phyloP scores from a whole-genome alignment of 2,888 invertebrate genomes.

The Palloptera scutellata region DNA sequence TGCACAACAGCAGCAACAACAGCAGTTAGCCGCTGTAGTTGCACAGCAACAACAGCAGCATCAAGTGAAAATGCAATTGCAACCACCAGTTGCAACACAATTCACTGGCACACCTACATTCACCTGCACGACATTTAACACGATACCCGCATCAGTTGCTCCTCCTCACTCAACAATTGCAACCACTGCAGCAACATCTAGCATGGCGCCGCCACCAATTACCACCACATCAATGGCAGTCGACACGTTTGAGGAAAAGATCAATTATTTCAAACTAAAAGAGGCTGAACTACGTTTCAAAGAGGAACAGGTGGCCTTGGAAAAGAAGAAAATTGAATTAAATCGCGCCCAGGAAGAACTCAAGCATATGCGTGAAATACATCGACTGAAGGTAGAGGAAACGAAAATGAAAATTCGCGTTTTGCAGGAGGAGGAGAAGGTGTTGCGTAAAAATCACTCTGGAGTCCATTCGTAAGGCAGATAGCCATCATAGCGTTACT shows the following conservation, averaged over 20 bases:
- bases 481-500: background rate
- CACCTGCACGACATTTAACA: slow-evolving; percentile 52
- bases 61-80: slow-evolving; percentile 54
- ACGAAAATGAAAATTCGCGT: slow-evolving; percentile 60
- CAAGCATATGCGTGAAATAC: slow-evolving; percentile 58
- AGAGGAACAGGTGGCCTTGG: slow-evolving; percentile 58
- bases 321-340: slow-evolving; percentile 59
- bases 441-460: slow-evolving; percentile 47
- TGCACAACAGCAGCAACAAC: slow-evolving; percentile 39
- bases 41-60: slow-evolving; percentile 43
- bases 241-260: slow-evolving; percentile 54
- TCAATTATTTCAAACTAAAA: slow-evolving; percentile 59
- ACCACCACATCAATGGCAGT: slow-evolving; percentile 21
- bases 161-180: slow-evolving; percentile 28
- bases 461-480: slow-evolving; percentile 12
- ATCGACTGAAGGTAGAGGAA: slow-evolving; percentile 59
- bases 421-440: slow-evolving; percentile 59
- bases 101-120: slow-evolving; percentile 53
- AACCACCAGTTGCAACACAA: slow-evolving; percentile 45
- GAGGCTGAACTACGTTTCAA: slow-evolving; percentile 61
- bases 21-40: slow-evolving; percentile 41
- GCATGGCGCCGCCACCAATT: background rate
- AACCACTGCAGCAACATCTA: slow-evolving; percentile 1
- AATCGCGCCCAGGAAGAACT: slow-evolving; percentile 59
- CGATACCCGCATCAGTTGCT: slow-evolving; percentile 46